Conservation (phyloP, 2,113 vertebrate genomes). For the Cairina moschata region DNA sequence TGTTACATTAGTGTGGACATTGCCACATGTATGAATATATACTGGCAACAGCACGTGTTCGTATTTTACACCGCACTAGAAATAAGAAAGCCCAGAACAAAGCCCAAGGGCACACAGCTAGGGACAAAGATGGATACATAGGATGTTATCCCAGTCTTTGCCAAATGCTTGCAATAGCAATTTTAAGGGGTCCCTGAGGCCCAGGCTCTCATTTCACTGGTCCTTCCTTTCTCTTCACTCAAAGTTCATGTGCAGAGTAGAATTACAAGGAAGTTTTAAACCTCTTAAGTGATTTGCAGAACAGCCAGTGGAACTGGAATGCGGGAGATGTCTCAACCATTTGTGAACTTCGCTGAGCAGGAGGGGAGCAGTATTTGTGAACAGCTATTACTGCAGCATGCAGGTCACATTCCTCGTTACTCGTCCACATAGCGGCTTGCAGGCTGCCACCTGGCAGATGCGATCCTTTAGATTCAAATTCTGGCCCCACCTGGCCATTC, state of each 20-base stretch:
- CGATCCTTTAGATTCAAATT: neutral
- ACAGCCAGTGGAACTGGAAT: conserved; percentile 8
- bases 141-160: conserved; percentile 61
- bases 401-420: neutral
- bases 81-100: conserved; percentile 27
- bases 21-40: neutral
- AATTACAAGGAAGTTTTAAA: conserved; percentile 65
- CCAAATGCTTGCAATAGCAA: conserved; percentile 66
- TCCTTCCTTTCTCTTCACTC: conserved; percentile 41
- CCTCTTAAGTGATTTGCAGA: conserved; percentile 58
- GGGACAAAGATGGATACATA: conserved; percentile 56
- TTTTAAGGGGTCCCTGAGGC: conserved; percentile 46
- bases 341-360: neutral
- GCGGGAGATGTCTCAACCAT: neutral
- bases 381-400: neutral
- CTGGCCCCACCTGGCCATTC: neutral
- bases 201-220: conserved; percentile 42
- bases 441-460: neutral
- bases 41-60: neutral
- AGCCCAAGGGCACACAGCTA: conserved; percentile 35
- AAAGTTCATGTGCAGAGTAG: conserved; percentile 62
- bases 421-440: fast-evolving
- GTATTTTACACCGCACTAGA: neutral
- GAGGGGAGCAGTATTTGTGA: neutral
- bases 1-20: neutral